These are phyloP conservation scores for Hydrolagus colliei DNA, from an alignment of 2,797 vertebrate genomes.

Conservation along the genomic window DNA sequence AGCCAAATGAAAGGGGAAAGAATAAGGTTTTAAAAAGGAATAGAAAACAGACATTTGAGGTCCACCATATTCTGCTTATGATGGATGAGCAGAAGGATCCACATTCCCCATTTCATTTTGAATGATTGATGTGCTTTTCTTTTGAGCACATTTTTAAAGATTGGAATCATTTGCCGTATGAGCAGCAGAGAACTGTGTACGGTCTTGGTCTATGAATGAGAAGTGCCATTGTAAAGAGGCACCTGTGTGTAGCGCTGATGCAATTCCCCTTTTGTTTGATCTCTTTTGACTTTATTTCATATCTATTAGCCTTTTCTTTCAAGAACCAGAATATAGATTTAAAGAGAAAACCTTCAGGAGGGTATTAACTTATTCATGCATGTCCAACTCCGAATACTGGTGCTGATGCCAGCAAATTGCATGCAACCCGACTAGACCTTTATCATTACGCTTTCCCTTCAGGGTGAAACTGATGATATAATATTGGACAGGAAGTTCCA, in stretches of 20 bases:
- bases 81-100: background rate
- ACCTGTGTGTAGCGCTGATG: background rate
- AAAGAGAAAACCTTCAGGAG: background rate
- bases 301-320: background rate
- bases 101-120: background rate
- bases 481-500: background rate
- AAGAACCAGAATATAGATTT: background rate
- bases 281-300: background rate
- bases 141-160: background rate
- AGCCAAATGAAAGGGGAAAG: background rate
- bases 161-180: background rate
- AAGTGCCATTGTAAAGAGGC: background rate
- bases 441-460: background rate
- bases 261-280: conserved; percentile 3
- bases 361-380: background rate
- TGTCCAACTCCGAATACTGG: background rate
- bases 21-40: background rate
- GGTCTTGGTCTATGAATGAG: no score
- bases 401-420: conserved; percentile 7
- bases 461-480: background rate
- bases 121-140: background rate
- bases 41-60: background rate
- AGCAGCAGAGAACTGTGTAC: background rate
- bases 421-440: background rate
- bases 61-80: background rate